phyloP scores from a whole-genome alignment of 2,113 vertebrate species.

The Colinus virginianus region DNA sequence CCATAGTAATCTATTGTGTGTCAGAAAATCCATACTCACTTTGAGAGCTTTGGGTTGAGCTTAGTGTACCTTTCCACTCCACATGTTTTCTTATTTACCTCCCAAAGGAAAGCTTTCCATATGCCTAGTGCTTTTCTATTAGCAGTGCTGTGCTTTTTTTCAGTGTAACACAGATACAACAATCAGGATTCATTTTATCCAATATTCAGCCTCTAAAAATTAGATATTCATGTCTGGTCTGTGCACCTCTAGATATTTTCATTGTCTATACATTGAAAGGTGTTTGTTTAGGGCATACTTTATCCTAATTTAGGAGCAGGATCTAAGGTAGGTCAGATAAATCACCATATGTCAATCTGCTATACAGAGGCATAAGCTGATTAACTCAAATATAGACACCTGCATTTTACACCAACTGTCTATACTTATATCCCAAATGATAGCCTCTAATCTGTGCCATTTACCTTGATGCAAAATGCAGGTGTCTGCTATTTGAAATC shows the following conservation, averaged over 20 bases:
- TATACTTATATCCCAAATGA: slow-evolving; percentile 12
- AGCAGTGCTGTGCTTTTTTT: background rate
- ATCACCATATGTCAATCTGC: background rate
- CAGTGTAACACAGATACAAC: background rate
- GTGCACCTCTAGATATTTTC: background rate
- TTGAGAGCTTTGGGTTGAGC: background rate
- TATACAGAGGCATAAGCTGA: background rate
- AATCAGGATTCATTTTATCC: background rate
- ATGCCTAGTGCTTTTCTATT: background rate
- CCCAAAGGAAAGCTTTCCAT: background rate
- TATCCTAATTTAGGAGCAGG: background rate
- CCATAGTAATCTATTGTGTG: background rate
- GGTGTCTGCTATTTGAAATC: slow-evolving; percentile 34
- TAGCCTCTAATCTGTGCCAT: background rate
- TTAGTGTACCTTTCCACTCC: background rate
- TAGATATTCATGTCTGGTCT: background rate
- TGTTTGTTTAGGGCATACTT: background rate
- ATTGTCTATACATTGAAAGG: background rate
- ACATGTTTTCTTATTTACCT: background rate
- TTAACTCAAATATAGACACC: slow-evolving; percentile 37
- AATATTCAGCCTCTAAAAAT: background rate
- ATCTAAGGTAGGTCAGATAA: background rate
- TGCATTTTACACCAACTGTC: slow-evolving; percentile 17
- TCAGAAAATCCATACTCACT: background rate
- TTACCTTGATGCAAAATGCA: background rate